Evolutionary conservation across 2,888 invertebrate genomes (phyloP), one percentile per base, ranked within the genome.

Genomic region (Petrolisthes cinctipes): DNA sequence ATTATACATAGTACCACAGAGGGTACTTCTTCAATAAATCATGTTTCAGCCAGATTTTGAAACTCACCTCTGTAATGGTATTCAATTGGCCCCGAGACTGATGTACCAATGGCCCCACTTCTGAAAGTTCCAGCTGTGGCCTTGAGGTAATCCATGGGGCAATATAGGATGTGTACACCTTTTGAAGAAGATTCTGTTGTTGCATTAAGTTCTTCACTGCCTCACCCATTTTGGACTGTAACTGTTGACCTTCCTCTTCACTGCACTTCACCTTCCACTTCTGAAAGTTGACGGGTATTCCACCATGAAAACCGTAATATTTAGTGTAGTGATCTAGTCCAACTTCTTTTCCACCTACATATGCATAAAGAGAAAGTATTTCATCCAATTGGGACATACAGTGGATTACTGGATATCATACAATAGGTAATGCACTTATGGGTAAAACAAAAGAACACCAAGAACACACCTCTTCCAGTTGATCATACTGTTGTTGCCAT

Each of bases 81-180:
- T 6, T 20, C 6, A 71, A 20, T n/a, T 71, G 71, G 6, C 1
- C 71, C 20, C 71, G 11, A n/a, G 71, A 11, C 11, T 71, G 17
- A n/a, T n/a, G 71, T 6, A 86, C 76, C 51, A 86, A 82, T 20
- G 82, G 86, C 1, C 86, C 86, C 17, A 80, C 81, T 9, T 23
- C 37, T 7, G 86, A 76, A 5, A 86, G 86, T 23, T 86, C 86
- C 53, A 86, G 57, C 54, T 86, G 82, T 4, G 53, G 37, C 7
- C 17, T 82, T 4, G 86, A 82, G 23, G 61, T 61, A 14, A 76
- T 86, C 82, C 82, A 86, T 4, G 86, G 86, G 20, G 86, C 82
- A 51, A 86, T 86, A 53, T 86, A 82, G 54, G 81, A n/a, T 7
- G 82, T 51, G 76, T 86, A 82, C 20, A 82, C 86, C 4, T 76